phyloP scores from a whole-genome alignment of 1,140 invertebrate species.

The Pseudomyrmex flavicornis region DNA sequence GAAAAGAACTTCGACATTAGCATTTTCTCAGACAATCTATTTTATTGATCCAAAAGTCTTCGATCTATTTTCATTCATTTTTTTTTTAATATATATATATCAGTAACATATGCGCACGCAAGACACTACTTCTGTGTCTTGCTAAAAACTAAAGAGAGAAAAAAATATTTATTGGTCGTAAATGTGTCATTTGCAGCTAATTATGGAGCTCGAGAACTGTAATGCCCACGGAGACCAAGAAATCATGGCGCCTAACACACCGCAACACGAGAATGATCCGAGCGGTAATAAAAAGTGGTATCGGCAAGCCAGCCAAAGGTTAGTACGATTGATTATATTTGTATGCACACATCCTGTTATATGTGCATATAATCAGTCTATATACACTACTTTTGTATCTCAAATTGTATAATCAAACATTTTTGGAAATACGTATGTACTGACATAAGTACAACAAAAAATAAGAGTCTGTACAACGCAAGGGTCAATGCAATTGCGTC shows the following conservation, averaged over 20 bases:
- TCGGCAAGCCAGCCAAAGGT: constrained; percentile 80
- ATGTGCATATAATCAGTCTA: too few species aligned
- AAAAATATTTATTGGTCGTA: background rate
- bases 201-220: constrained; percentile 78
- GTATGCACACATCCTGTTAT: too few species aligned
- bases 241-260: constrained; percentile 54
- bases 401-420: too few species aligned
- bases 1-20: too few species aligned
- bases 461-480: too few species aligned
- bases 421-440: background rate
- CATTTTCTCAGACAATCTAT: background rate
- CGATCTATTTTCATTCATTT: background rate
- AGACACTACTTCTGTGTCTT: background rate
- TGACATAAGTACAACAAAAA: too few species aligned
- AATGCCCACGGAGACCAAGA: constrained; percentile 69
- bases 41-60: background rate
- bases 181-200: constrained; percentile 68
- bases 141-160: background rate
- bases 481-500: too few species aligned
- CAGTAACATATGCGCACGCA: background rate
- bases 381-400: too few species aligned
- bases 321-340: background rate
- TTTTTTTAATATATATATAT: constrained; percentile 8
- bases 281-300: constrained; percentile 79
- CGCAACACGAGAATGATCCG: constrained; percentile 74